Base-by-base conservation (phyloP, 2,888 invertebrate genomes). In the Cantharis flavilabris region DNA sequence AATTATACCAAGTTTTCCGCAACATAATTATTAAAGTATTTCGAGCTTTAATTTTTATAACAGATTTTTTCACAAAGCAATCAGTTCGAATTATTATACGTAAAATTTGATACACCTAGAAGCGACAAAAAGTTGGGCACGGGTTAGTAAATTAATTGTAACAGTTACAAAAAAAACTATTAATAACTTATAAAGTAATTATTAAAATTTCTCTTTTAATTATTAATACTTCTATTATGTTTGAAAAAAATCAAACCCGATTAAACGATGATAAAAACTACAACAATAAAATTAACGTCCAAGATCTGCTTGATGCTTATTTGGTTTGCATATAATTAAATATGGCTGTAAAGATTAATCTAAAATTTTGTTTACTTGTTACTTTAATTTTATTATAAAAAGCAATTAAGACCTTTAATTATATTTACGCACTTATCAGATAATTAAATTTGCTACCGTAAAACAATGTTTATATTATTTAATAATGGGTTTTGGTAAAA, bases 181-280 rank as follows among this genome's bases (percentile, higher is more conserved):
- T 67, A 67, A 67, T 67, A 67, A 67, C 65, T 20, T 67, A 67
- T 67, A 20, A 67, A 67, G 65, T 18, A 67, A 67, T 67, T 67
- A 67, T 67, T 67, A 67, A 67, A 67, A 67, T 23, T 67, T 67
- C 65, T 67, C 65, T 67, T 67, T 67, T 67, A 67, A 67, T 67
- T 67, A 67, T 23, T 67, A 26, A 67, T 67, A 67, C 10, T 67
- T 67, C 26, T 26, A 67, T 67, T n/a, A 67, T 67, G 65, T 67
- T 26, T 26, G 18, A 23, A 67, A 67, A 64, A 67, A 67, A 11
- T 67, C 26, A 67, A 13, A n/a, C 4, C 13, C 65, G 65, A 26
- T n/a, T 23, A 67, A 26, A 67, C 26, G 65, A 67, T 23, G 65
- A 67, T 67, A 20, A 67, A 49, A 49, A 49, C 49, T 49, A 49